Conservation (phyloP, 2,113 vertebrate genomes). For the Pseudois nayaur region DNA sequence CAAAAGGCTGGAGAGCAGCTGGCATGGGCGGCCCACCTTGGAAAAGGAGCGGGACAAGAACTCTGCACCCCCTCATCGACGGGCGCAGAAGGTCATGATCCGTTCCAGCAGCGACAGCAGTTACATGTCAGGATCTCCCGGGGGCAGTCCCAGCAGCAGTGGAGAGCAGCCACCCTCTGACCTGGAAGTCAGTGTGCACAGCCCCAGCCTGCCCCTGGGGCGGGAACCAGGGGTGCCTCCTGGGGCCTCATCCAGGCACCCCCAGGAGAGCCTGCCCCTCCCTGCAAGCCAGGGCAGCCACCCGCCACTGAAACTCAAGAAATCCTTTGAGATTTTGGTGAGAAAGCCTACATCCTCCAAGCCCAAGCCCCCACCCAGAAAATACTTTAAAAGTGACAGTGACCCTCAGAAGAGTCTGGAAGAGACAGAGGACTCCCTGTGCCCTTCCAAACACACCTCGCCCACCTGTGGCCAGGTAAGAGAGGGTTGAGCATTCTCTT, state of each 20-base stretch:
- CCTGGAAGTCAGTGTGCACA: constrained; percentile 74
- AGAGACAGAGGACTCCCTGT: constrained; percentile 48
- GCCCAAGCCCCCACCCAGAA: constrained; percentile 83
- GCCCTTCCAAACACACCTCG: constrained; percentile 21
- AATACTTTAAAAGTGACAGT: constrained; percentile 85
- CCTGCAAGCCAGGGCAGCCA: constrained; percentile 66
- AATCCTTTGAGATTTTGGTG: constrained; percentile 77
- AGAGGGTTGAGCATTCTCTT: background rate
- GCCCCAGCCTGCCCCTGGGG: constrained; percentile 79
- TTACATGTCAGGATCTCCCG: constrained; percentile 75
- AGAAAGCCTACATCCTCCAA: constrained; percentile 82
- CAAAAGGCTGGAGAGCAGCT: constrained; percentile 80
- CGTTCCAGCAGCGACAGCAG: constrained; percentile 92
- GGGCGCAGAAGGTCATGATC: constrained; percentile 87
- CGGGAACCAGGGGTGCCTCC: constrained; percentile 46
- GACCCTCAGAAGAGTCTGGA: constrained; percentile 68
- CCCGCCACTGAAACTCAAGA: constrained; percentile 74
- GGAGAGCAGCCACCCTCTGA: constrained; percentile 61
- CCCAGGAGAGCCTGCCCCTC: constrained; percentile 71
- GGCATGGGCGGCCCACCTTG: constrained; percentile 83
- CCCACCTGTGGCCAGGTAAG: constrained; percentile 81
- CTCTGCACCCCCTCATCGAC: constrained; percentile 54
- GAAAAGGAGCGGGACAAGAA: constrained; percentile 82
- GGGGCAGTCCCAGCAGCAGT: constrained; percentile 31
- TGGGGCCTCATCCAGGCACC: constrained; percentile 1